These are phyloP conservation scores for Tenthredo notha DNA, from an alignment of 2,888 invertebrate species.

Conservation along the genomic window DNA sequence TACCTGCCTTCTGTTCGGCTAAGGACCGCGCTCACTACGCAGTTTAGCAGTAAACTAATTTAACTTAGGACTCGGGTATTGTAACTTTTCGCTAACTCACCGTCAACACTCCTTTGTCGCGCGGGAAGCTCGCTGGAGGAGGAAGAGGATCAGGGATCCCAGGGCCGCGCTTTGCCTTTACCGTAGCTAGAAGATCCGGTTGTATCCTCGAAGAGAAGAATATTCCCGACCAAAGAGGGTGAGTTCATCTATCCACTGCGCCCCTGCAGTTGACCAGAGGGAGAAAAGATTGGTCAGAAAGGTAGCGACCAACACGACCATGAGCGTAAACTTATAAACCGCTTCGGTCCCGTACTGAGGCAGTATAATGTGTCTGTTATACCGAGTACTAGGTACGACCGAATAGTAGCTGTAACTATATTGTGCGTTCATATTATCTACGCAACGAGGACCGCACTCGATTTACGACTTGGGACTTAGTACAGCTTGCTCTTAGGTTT, in stretches of 20 bases:
- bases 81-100: slow-evolving; percentile 54
- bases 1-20: slow-evolving; percentile 48
- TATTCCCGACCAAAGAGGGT: not conserved
- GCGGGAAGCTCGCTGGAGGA: slow-evolving; percentile 8
- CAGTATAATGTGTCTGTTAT: slow-evolving; percentile 46
- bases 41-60: slow-evolving; percentile 52
- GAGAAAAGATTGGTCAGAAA: slow-evolving; percentile 51
- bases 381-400: slow-evolving; percentile 6
- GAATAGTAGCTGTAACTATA: slow-evolving; percentile 50
- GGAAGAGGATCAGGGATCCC: slow-evolving; percentile 5
- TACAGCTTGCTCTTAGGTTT: not conserved
- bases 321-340: slow-evolving; percentile 59
- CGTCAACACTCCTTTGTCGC: slow-evolving; percentile 53
- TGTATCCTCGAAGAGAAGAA: not conserved
- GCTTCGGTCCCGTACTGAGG: slow-evolving; percentile 45
- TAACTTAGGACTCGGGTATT: slow-evolving; percentile 48
- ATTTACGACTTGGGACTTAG: slow-evolving; percentile 31
- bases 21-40: slow-evolving; percentile 40
- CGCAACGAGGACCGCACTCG: slow-evolving; percentile 46
- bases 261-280: slow-evolving; percentile 20
- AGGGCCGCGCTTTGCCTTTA: slow-evolving; percentile 12
- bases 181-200: not conserved
- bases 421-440: slow-evolving; percentile 46
- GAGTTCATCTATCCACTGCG: not conserved
- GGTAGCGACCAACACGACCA: slow-evolving; percentile 54